Percentiles rank a stretch among this genome's conserved stretches.
Conservation (phyloP, 92 coral and sea anemone species). For the Umimayanthus kanabou region DNA sequence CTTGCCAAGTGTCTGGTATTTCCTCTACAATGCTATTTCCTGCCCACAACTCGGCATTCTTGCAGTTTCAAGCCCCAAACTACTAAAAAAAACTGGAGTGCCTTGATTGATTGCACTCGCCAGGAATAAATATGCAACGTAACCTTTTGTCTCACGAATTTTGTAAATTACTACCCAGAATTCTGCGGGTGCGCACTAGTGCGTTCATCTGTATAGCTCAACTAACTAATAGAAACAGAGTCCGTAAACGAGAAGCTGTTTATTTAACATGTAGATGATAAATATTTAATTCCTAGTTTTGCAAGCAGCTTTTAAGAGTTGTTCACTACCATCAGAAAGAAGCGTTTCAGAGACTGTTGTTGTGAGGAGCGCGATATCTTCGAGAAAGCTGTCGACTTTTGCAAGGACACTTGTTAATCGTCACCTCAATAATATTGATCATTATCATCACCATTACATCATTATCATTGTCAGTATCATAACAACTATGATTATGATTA, state of each 20-base stretch:
- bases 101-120: constrained; percentile 32
- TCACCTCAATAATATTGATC: too few relatives aligned
- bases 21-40: background rate
- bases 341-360: too few relatives aligned
- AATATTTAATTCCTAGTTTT: constrained; percentile 30
- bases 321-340: too few relatives aligned
- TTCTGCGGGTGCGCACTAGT: constrained; percentile 28
- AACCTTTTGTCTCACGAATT: constrained; percentile 26
- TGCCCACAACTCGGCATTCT: constrained; percentile 29
- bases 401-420: too few relatives aligned
- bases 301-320: constrained; percentile 22
- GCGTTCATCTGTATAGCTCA: constrained; percentile 36
- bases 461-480: background rate
- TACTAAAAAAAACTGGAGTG: constrained; percentile 21
- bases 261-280: background rate
- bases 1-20: background rate
- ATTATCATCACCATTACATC: background rate
- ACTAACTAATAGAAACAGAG: constrained; percentile 9
- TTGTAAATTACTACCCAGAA: constrained; percentile 36
- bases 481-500: background rate
- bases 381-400: too few relatives aligned
- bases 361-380: too few relatives aligned
- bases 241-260: background rate
- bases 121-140: constrained; percentile 34
- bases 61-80: constrained; percentile 25